Evolutionary conservation across 1,140 invertebrate species (phyloP), one percentile per base, ranked within the genome.

Genomic region (Habropoda laboriosa): DNA sequence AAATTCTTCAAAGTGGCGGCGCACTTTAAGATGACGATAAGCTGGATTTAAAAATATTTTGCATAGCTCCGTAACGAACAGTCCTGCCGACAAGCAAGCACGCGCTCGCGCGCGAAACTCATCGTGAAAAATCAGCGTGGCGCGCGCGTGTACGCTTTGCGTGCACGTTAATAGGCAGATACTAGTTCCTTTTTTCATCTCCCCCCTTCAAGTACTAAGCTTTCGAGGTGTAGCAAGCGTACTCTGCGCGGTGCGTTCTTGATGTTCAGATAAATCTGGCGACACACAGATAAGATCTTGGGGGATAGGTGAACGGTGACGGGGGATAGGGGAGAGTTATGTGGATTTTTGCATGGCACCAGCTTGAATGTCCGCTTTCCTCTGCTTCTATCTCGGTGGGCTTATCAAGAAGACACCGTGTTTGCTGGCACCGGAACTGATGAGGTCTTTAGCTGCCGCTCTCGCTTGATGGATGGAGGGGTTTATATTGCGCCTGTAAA

Each of bases 391-490:
- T 77, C 72, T 71, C 55, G 78, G 45, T 51, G 51, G 58, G 80
- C 83, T 86, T 86, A 83, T 88, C 86, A 79, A 73, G 71, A 24
- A 49, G 85, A 86, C 87, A 85, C 70, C 83, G 70, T 83, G 86
- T 86, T 88, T 85, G 79, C 79, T 77, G 80, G 71, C 80, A 82
- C 82, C 85, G 79, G 83, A 86, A 89, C 81, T 81, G 88, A 89
- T 89, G 87, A 87, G 85, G 85, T 89, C 82, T 89, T 86, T 87
- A 89, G 85, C 79, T 81, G 81, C 82, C 81, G 76, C 88, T 89
- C 87, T 64, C 55, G 68, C 24, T 83, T 88, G 88, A 89, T 87
- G 87, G 83, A 89, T 89, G 88, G 80, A 86, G 83, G 81, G 82
- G 86, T 85, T 88, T 84, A 87, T 78, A 67, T 80, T 75, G 83